These are phyloP conservation scores for Drosophila bifasciata DNA, from an alignment of 1,140 invertebrate genomes.

Conservation along the genomic window DNA sequence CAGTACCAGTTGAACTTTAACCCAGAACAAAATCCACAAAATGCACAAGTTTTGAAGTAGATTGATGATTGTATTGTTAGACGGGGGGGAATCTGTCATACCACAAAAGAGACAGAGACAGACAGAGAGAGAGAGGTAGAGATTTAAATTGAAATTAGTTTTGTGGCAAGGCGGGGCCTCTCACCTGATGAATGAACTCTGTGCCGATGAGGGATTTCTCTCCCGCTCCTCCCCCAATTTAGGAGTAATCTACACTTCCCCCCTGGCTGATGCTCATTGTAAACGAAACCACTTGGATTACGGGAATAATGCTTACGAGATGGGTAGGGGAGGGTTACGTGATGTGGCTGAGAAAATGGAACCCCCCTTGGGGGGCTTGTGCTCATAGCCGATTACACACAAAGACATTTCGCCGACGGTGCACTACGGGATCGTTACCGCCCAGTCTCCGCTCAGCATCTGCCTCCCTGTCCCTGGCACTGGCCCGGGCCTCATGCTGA, in stretches of 20 bases:
- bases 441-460: not conserved
- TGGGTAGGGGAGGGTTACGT: not conserved
- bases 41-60: conserved; percentile 7
- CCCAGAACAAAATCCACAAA: conserved; percentile 3
- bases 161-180: no score
- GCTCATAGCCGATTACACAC: conserved; percentile 74
- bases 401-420: conserved; percentile 67
- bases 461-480: conserved; percentile 2
- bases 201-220: no score
- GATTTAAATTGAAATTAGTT: conserved; percentile 19
- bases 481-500: conserved; percentile 54
- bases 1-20: conserved; percentile 36
- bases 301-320: not conserved
- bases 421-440: conserved; percentile 11
- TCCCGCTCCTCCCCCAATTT: not conserved
- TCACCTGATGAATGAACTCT: conserved; percentile 23
- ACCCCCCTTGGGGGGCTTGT: conserved; percentile 48
- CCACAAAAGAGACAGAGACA: conserved; percentile 25
- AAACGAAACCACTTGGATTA: conserved; percentile 48
- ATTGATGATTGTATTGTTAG: conserved; percentile 52
- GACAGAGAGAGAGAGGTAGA: conserved; percentile 11
- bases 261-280: conserved; percentile 12
- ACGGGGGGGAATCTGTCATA: conserved; percentile 26
- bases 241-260: not conserved
- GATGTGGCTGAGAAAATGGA: conserved; percentile 25